Percentiles rank a stretch among this genome's conserved stretches.
Evolutionary conservation across 2,888 invertebrate genomes (phyloP).

Genomic region (Myopa testacea): DNA sequence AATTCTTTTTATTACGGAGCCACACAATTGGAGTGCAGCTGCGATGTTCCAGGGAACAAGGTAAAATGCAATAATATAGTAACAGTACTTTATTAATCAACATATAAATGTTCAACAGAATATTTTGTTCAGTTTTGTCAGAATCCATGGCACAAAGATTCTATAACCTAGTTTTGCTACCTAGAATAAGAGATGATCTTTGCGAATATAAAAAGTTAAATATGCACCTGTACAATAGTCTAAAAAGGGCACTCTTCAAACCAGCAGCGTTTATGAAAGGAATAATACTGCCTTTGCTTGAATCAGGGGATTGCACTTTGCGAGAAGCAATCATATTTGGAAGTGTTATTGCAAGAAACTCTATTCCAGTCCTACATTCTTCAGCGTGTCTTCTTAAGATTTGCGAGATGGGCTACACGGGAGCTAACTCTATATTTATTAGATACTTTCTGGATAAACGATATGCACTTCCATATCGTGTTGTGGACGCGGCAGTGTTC

Average conservation of each 20-base stretch:
- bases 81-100: not conserved
- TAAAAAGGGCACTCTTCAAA: slow-evolving; percentile 93
- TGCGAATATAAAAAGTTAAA: slow-evolving; percentile 95
- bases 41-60: slow-evolving; percentile 86
- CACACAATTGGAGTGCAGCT: slow-evolving; percentile 97
- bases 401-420: slow-evolving; percentile 97
- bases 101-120: slow-evolving; percentile 71
- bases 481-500: slow-evolving; percentile 93
- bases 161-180: slow-evolving; percentile 91
- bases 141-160: slow-evolving; percentile 97
- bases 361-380: slow-evolving; percentile 94
- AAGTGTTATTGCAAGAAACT: slow-evolving; percentile 89
- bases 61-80: slow-evolving; percentile 43
- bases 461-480: slow-evolving; percentile 95
- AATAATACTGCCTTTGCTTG: slow-evolving; percentile 78
- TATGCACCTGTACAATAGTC: slow-evolving; percentile 94
- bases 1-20: slow-evolving; percentile 86
- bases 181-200: slow-evolving; percentile 93
- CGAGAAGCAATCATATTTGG: slow-evolving; percentile 96
- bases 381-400: slow-evolving; percentile 95
- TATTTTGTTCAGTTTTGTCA: slow-evolving; percentile 97
- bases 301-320: slow-evolving; percentile 92
- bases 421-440: slow-evolving; percentile 95
- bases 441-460: slow-evolving; percentile 96
- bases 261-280: slow-evolving; percentile 99